Base-by-base conservation (phyloP, 1,140 invertebrate species). In the Nomia melanderi region DNA sequence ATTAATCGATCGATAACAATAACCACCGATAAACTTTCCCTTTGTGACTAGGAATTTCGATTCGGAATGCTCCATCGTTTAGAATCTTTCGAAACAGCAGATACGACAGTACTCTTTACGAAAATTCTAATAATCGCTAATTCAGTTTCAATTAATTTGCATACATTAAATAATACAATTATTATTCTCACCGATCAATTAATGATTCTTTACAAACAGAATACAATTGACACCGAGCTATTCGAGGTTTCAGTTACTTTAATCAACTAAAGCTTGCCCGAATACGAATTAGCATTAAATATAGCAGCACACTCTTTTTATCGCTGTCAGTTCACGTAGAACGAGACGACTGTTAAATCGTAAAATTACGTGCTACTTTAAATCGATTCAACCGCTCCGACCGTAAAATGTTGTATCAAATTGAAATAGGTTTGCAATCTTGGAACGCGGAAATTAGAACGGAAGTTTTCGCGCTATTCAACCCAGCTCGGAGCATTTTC, bases 351-450 rank as follows among this genome's bases (percentile, higher is more conserved):
- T 20, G 36, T 31, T 29, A 11, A 71, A 59, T 44, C 44, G 56
- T 5, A 36, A 23, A 50, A 72, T 14, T 14, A 23, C 27, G n/a
- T n/a, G n/a, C n/a, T n/a, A n/a, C n/a, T n/a, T n/a, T n/a, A n/a
- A n/a, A n/a, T 73, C 41, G 39, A 29, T 59, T 57, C 78, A 53
- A 80, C 59, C 27, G n/a, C 23, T 23, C 60, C 23, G 33, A 65
- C 31, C 14, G 69, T 64, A 39, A 20, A 53, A 64, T 41, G 53
- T 56, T 36, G 36, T 36, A 47, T 20, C 20, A 50, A 62, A 50
- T n/a, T n/a, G n/a, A n/a, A n/a, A 14, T 50, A n/a, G 39, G 27
- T 44, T 20, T 17, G 25, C 23, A 47, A 81, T 53, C 60, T 36
- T 7, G 31, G 67, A 53, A n/a, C 47, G 25, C 31, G 12, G 17